Percentiles rank a stretch among this genome's conserved stretches.
Evolutionary conservation across 92 coral and sea anemone genomes (phyloP).

Genomic region (Zoanthus solanderi): DNA sequence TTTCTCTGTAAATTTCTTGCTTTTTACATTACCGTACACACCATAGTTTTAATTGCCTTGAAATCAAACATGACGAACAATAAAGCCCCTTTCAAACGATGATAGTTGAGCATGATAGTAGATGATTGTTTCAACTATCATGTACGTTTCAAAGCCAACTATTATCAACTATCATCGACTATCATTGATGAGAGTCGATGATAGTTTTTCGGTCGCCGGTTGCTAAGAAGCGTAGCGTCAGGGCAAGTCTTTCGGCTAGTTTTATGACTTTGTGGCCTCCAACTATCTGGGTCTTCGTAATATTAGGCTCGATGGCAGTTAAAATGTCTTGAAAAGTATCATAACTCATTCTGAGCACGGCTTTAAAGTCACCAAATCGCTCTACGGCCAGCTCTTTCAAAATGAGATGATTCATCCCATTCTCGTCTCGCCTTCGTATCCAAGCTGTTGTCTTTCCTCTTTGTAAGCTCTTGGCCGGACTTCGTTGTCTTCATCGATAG

Average conservation of each 20-base stretch:
- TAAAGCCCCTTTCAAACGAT: too few relatives aligned
- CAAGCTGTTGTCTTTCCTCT: conserved; percentile 30
- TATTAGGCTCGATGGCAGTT: conserved; percentile 19
- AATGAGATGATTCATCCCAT: conserved; percentile 15
- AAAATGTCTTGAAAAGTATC: conserved; percentile 6
- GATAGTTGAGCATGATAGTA: too few relatives aligned
- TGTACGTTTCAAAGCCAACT: too few relatives aligned
- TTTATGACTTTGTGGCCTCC: conserved; percentile 34
- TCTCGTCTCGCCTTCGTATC: conserved; percentile 35
- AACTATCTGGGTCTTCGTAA: not conserved
- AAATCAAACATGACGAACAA: too few relatives aligned
- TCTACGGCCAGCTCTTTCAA: conserved; percentile 18
- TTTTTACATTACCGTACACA: too few relatives aligned
- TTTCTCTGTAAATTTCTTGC: too few relatives aligned
- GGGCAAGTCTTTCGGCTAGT: conserved; percentile 18
- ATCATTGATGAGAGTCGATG: too few relatives aligned
- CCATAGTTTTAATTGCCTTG: too few relatives aligned
- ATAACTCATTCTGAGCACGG: conserved; percentile 40
- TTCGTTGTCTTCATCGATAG: conserved; percentile 25
- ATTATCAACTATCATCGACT: too few relatives aligned
- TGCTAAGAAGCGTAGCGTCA: conserved; percentile 54
- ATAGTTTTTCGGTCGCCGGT: conserved; percentile 45
- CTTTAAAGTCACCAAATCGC: conserved; percentile 10
- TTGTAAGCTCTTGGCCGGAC: conserved; percentile 22
- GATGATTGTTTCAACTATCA: too few relatives aligned